Conservation (phyloP, 2,797 vertebrate genomes). For the Phyllotis vaccarum region DNA sequence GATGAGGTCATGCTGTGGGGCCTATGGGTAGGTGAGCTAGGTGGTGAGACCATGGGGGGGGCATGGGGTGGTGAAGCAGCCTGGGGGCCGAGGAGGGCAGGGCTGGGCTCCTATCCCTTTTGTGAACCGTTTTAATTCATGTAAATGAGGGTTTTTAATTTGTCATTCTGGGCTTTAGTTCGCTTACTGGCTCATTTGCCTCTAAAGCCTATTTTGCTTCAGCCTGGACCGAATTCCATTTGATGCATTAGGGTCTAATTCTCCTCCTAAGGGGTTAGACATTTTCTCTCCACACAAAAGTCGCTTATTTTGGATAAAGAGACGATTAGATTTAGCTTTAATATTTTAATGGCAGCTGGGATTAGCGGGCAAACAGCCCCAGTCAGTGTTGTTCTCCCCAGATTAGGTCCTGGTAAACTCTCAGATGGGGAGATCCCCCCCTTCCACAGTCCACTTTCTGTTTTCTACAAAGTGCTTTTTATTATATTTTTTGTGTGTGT, state of each 20-base stretch:
- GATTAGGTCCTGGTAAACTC: constrained; percentile 92
- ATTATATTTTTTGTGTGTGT: constrained; percentile 79
- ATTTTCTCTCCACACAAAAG: constrained; percentile 90
- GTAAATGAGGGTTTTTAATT: constrained; percentile 92
- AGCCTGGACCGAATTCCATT: constrained; percentile 89
- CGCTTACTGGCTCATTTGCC: constrained; percentile 90
- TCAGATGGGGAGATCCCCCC: constrained; percentile 86
- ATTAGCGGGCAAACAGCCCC: constrained; percentile 89
- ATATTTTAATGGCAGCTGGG: constrained; percentile 93
- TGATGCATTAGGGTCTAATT: constrained; percentile 91
- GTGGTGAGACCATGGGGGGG: not conserved
- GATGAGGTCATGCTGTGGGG: not conserved
- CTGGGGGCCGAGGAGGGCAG: not conserved
- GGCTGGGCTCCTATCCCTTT: constrained; percentile 75
- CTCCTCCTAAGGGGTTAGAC: constrained; percentile 90
- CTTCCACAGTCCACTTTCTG: constrained; percentile 79
- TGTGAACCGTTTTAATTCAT: constrained; percentile 88
- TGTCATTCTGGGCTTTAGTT: constrained; percentile 90
- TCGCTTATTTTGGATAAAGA: constrained; percentile 93
- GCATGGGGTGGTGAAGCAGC: not conserved
- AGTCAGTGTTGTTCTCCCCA: constrained; percentile 85
- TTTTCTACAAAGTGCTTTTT: constrained; percentile 89
- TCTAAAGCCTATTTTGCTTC: constrained; percentile 90
- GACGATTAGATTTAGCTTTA: constrained; percentile 93
- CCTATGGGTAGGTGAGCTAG: not conserved